Percentiles rank a stretch among this genome's conserved stretches.
Conservation (phyloP, 2,113 vertebrate genomes). For the Chaetura pelagica region DNA sequence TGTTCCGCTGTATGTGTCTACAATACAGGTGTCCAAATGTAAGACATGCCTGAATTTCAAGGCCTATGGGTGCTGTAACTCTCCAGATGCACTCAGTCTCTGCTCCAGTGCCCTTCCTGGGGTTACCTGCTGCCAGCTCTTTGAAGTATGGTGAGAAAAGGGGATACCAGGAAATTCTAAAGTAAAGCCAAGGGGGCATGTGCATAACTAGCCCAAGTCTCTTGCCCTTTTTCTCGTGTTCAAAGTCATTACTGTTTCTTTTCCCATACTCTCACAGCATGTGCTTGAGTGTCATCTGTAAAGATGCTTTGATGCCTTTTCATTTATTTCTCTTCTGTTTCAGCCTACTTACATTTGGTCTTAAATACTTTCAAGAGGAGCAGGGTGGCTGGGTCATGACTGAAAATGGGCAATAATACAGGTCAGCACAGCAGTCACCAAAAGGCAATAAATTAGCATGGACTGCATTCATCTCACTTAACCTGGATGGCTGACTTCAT, state of each 20-base stretch:
- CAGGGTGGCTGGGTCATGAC: background rate
- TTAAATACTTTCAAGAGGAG: background rate
- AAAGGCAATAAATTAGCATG: background rate
- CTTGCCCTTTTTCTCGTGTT: background rate
- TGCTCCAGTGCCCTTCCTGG: background rate
- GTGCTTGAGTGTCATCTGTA: background rate
- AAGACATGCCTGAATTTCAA: background rate
- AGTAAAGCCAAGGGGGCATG: background rate
- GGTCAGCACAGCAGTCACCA: background rate
- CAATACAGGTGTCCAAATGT: background rate
- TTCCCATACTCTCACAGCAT: background rate
- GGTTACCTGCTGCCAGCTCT: background rate
- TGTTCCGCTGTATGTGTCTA: background rate
- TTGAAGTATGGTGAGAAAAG: background rate
- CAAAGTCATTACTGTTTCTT: background rate
- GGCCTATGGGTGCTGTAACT: background rate
- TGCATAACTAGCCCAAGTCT: background rate
- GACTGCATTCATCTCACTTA: background rate
- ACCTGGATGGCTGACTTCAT: background rate
- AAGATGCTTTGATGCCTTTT: background rate
- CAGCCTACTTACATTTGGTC: background rate
- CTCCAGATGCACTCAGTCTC: background rate
- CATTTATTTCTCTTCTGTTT: background rate
- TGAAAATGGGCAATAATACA: background rate
- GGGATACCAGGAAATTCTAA: background rate